phyloP scores from a whole-genome alignment of 2,888 invertebrate genomes.

The Acronicta aceris region DNA sequence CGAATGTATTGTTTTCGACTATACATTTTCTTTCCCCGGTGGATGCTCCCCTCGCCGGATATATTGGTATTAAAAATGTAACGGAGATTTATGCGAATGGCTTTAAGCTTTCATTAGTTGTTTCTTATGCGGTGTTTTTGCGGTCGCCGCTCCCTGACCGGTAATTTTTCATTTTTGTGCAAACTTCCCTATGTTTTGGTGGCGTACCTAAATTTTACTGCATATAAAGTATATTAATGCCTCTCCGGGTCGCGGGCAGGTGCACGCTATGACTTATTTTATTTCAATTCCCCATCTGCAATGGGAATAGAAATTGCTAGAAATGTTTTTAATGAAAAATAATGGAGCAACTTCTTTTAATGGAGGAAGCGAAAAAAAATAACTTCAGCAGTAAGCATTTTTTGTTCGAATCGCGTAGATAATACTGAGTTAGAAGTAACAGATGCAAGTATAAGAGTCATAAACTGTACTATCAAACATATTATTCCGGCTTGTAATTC shows the following conservation, averaged over 20 bases:
- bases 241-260: conserved; percentile 76
- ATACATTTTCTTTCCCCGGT: conserved; percentile 77
- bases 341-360: conserved; percentile 63
- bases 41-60: conserved; percentile 85
- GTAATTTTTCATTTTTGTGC: conserved; percentile 88
- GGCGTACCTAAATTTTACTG: conserved; percentile 84
- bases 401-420: conserved; percentile 40
- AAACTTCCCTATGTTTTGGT: conserved; percentile 83
- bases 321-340: conserved; percentile 76
- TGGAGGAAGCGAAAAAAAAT: conserved; percentile 41
- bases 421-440: conserved; percentile 35
- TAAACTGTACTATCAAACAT: conserved; percentile 80
- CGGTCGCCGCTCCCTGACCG: conserved; percentile 88
- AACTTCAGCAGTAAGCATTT: conserved; percentile 35
- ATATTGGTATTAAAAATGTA: conserved; percentile 90
- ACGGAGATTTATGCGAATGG: conserved; percentile 89
- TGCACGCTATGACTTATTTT: conserved; percentile 85
- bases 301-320: conserved; percentile 75
- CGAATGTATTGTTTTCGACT: conserved; percentile 81
- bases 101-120: conserved; percentile 89
- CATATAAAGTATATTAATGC: conserved; percentile 89
- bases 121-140: conserved; percentile 87
- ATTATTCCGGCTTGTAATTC: conserved; percentile 85
- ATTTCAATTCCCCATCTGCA: conserved; percentile 79
- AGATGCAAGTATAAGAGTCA: conserved; percentile 53